A percentile compares a stretch with the other conserved stretches of the same genome.
Evolutionary conservation across 2,797 vertebrate genomes (phyloP).

Genomic region (Epinephelus awoara): DNA sequence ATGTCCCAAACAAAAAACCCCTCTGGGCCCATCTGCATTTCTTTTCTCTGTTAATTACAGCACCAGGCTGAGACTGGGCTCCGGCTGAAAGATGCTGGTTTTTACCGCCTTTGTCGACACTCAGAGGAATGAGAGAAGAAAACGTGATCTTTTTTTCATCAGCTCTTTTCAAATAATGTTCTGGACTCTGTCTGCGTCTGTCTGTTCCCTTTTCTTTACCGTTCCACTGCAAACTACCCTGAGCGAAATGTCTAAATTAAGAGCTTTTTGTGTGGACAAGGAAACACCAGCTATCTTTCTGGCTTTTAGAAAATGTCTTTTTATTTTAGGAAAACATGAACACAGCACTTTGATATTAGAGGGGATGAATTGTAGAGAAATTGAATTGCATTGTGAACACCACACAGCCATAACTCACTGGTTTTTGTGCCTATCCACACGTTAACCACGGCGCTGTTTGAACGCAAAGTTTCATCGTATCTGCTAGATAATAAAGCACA

Average conservation of each 20-base stretch:
- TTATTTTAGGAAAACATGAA: background rate
- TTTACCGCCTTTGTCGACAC: slow-evolving; percentile 56
- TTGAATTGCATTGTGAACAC: no score
- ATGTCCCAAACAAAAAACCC: slow-evolving; percentile 64
- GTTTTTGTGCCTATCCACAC: no score
- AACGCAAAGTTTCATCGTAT: no score
- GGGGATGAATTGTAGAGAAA: background rate
- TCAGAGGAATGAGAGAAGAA: slow-evolving; percentile 53
- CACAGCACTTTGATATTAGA: background rate
- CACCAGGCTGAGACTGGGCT: slow-evolving; percentile 50
- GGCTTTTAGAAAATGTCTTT: background rate
- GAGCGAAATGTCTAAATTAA: slow-evolving; percentile 11
- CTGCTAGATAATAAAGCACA: no score
- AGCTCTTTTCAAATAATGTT: slow-evolving; percentile 34
- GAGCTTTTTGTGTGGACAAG: slow-evolving; percentile 1
- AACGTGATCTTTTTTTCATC: slow-evolving; percentile 41
- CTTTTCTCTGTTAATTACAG: slow-evolving; percentile 75
- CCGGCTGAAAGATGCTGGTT: slow-evolving; percentile 57
- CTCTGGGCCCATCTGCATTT: slow-evolving; percentile 71
- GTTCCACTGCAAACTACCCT: background rate
- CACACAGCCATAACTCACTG: background rate
- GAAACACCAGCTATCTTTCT: background rate
- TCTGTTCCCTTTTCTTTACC: background rate
- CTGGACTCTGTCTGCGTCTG: slow-evolving; percentile 18
- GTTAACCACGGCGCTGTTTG: no score